These are phyloP conservation scores for Okapia johnstoni DNA, from an alignment of 2,113 vertebrate species.

Conservation along the genomic window DNA sequence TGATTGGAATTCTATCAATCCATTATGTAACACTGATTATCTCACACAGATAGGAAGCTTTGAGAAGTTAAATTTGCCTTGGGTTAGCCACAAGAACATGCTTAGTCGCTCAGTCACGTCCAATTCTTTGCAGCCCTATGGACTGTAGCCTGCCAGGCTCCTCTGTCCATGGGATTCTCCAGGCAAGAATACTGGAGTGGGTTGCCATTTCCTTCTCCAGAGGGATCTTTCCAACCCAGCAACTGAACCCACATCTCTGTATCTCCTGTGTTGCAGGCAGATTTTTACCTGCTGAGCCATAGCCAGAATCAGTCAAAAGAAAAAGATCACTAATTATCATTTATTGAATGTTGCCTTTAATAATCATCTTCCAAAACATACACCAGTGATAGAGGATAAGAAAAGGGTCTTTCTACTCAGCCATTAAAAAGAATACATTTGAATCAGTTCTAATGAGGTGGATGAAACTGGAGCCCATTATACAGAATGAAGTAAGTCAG, in stretches of 20 bases:
- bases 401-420: background rate
- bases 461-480: too few species aligned
- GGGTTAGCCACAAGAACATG: background rate
- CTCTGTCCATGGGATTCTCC: background rate
- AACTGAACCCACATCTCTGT: background rate
- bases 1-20: background rate
- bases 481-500: too few species aligned
- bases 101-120: background rate
- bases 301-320: background rate
- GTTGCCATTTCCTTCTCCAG: background rate
- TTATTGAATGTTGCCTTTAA: background rate
- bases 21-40: background rate
- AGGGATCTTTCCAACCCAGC: background rate
- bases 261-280: background rate
- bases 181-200: background rate
- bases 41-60: background rate
- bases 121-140: fast-evolving
- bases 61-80: background rate
- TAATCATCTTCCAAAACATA: background rate
- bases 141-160: background rate
- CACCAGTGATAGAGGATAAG: background rate
- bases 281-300: background rate
- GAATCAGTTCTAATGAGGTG: too few species aligned
- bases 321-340: background rate
- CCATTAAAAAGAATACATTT: too few species aligned